These are phyloP conservation scores for Cephonodes hylas DNA, from an alignment of 2,888 invertebrate genomes.

Conservation along the genomic window DNA sequence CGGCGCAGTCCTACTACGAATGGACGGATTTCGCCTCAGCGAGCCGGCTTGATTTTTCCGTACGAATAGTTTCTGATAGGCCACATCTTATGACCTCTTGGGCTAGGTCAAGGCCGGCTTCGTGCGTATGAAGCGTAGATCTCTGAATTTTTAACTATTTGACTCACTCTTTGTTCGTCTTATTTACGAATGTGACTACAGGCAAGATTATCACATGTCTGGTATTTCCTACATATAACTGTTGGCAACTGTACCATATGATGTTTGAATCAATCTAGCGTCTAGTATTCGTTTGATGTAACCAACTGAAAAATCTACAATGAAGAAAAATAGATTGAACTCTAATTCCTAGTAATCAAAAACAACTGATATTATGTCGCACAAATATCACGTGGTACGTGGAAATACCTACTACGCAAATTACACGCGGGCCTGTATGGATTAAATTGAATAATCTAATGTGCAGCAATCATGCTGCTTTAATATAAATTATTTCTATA, in stretches of 20 bases:
- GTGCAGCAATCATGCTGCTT: neutral
- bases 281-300: neutral
- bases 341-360: too few species aligned
- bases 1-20: slow-evolving; percentile 32
- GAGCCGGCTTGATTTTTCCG: slow-evolving; percentile 68
- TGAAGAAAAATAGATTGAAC: too few species aligned
- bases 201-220: too few species aligned
- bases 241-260: too few species aligned
- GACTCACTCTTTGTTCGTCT: too few species aligned
- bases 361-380: too few species aligned
- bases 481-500: neutral
- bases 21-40: slow-evolving; percentile 51
- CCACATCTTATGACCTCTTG: slow-evolving; percentile 60
- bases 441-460: neutral
- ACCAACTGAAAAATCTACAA: too few species aligned
- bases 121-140: neutral
- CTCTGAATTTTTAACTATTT: neutral
- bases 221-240: too few species aligned
- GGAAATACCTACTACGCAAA: neutral
- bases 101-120: slow-evolving; percentile 59
- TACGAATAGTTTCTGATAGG: slow-evolving; percentile 70
- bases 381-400: neutral
- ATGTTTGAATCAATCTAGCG: too few species aligned
- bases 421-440: neutral
- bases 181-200: too few species aligned